Conservation (phyloP, 1,140 invertebrate genomes). For the Octopus sinensis region DNA sequence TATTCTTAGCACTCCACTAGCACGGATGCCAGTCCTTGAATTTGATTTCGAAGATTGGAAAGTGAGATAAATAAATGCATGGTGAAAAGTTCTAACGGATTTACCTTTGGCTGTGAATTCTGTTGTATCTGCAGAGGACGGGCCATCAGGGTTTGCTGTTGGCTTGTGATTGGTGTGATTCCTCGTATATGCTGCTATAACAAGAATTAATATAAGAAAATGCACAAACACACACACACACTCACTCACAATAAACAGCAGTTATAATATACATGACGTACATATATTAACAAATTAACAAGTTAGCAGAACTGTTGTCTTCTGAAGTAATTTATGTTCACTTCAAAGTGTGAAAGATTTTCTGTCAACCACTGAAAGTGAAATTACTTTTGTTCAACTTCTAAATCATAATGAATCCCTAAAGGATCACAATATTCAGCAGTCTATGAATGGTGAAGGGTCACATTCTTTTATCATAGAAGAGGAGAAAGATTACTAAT, state of each 20-base stretch:
- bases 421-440: too few species aligned
- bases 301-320: not conserved
- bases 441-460: too few species aligned
- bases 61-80: too few species aligned
- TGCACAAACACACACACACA: not conserved
- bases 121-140: slow-evolving; percentile 38
- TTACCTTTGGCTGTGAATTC: slow-evolving; percentile 32
- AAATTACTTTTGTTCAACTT: too few species aligned
- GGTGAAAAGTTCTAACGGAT: too few species aligned
- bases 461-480: too few species aligned
- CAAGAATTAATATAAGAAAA: not conserved
- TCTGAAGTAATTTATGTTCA: not conserved
- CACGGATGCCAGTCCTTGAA: too few species aligned
- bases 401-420: too few species aligned
- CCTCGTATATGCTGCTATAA: slow-evolving; percentile 18
- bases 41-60: too few species aligned
- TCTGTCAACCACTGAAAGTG: not conserved
- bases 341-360: not conserved
- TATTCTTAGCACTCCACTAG: too few species aligned
- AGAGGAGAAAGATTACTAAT: too few species aligned
- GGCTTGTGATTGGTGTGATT: slow-evolving; percentile 11
- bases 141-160: slow-evolving; percentile 27
- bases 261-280: not conserved
- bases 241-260: not conserved
- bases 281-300: not conserved